These are phyloP conservation scores for Hesperia comma DNA, from an alignment of 2,888 invertebrate genomes.

Conservation along the genomic window DNA sequence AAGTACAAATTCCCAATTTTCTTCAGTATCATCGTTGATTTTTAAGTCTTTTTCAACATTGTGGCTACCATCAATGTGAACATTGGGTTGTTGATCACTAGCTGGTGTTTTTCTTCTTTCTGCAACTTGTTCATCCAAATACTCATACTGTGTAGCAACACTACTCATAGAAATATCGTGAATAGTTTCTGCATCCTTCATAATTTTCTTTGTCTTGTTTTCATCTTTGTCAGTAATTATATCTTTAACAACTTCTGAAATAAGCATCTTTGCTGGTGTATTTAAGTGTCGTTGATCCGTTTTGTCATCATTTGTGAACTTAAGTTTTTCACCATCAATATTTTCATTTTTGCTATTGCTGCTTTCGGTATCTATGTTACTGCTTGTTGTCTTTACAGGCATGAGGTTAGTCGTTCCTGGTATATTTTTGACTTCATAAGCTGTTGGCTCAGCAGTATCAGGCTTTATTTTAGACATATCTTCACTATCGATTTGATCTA, in stretches of 20 bases:
- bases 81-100: background rate
- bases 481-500: background rate
- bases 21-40: constrained; percentile 4
- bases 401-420: too few relatives aligned
- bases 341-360: too few relatives aligned
- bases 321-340: too few relatives aligned
- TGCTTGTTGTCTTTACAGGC: too few relatives aligned
- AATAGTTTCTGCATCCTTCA: constrained; percentile 12
- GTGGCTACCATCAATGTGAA: too few relatives aligned
- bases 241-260: constrained; percentile 11
- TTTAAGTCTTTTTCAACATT: background rate
- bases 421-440: too few relatives aligned
- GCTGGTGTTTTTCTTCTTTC: background rate
- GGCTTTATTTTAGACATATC: background rate
- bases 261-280: constrained; percentile 9
- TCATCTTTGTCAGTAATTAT: constrained; percentile 1
- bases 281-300: background rate
- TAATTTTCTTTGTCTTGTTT: background rate
- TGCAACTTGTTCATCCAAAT: constrained; percentile 12
- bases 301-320: background rate
- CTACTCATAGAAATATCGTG: constrained; percentile 9
- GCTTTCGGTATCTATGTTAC: too few relatives aligned
- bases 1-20: constrained; percentile 24
- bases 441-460: too few relatives aligned
- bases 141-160: constrained; percentile 24